phyloP scores from a whole-genome alignment of 2,888 invertebrate genomes.

The Leuctra nigra region DNA sequence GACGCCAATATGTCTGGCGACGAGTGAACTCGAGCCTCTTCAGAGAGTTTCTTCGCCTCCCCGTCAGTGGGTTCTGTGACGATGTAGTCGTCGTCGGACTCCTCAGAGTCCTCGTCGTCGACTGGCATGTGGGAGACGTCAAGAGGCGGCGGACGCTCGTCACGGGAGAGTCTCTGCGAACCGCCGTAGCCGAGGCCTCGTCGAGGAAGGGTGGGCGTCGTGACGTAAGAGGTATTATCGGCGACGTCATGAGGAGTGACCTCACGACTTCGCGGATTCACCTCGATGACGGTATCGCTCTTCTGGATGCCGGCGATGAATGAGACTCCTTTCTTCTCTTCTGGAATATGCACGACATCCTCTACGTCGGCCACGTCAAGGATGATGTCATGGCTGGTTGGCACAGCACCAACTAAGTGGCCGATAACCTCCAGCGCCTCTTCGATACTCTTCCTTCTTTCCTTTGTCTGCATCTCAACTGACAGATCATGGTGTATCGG shows the following conservation, averaged over 20 bases:
- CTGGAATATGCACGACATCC: neutral
- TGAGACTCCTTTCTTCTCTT: conserved; percentile 16
- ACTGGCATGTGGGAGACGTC: conserved; percentile 37
- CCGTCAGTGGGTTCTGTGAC: conserved; percentile 30
- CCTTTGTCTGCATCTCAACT: neutral
- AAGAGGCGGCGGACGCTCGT: conserved; percentile 37
- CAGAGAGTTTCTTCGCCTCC: conserved; percentile 30
- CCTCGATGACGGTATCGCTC: conserved; percentile 8
- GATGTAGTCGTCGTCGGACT: conserved; percentile 32
- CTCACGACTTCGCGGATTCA: neutral
- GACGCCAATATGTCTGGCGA: conserved; percentile 30
- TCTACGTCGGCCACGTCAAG: neutral
- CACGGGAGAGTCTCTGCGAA: conserved; percentile 37
- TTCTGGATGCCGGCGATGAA: conserved; percentile 22
- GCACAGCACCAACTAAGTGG: neutral
- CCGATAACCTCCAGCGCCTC: neutral
- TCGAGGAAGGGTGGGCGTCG: conserved; percentile 37
- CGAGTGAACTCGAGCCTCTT: conserved; percentile 25
- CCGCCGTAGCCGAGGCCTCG: conserved; percentile 36
- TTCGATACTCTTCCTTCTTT: neutral
- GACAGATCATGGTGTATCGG: neutral
- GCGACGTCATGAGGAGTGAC: conserved; percentile 23
- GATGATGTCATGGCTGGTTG: neutral
- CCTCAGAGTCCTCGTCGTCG: conserved; percentile 35
- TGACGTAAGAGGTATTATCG: conserved; percentile 29